phyloP scores from a whole-genome alignment of 2,797 vertebrate genomes.

The Pangasius mekongensis region DNA sequence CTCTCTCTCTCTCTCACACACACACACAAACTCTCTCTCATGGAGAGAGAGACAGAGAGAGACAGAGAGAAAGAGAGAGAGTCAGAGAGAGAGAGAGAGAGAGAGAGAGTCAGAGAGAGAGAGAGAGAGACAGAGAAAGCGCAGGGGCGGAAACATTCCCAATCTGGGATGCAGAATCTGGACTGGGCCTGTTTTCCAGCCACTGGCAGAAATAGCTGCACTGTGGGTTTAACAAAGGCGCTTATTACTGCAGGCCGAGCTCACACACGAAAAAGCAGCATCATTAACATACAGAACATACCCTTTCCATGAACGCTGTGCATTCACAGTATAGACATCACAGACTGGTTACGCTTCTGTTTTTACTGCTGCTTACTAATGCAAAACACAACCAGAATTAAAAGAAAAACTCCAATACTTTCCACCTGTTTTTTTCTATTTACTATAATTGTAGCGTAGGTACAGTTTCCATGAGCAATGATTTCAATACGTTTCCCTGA shows the following conservation, averaged over 20 bases:
- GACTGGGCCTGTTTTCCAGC: constrained; percentile 77
- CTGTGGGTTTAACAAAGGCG: constrained; percentile 80
- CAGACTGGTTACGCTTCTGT: constrained; percentile 16
- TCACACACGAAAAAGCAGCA: constrained; percentile 30
- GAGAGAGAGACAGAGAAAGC: constrained; percentile 6
- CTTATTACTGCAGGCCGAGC: constrained; percentile 69
- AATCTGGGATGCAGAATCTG: constrained; percentile 74
- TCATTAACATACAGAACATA: constrained; percentile 41
- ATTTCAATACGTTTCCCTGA: neutral
- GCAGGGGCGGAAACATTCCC: constrained; percentile 69
- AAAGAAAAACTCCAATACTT: neutral
- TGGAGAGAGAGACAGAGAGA: too few relatives aligned
- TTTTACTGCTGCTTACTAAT: constrained; percentile 1
- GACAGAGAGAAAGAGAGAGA: too few relatives aligned
- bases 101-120: neutral
- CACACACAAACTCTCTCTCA: neutral
- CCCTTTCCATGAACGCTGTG: constrained; percentile 17
- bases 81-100: too few relatives aligned
- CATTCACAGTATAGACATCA: constrained; percentile 8
- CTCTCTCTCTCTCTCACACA: constrained; percentile 11
- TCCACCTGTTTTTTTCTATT: neutral
- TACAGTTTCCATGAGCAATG: neutral
- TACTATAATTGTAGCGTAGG: neutral
- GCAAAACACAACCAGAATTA: neutral
- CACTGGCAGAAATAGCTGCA: constrained; percentile 73